Base-by-base conservation (phyloP, 2,888 invertebrate species). In the Drosophila basisetae region DNA sequence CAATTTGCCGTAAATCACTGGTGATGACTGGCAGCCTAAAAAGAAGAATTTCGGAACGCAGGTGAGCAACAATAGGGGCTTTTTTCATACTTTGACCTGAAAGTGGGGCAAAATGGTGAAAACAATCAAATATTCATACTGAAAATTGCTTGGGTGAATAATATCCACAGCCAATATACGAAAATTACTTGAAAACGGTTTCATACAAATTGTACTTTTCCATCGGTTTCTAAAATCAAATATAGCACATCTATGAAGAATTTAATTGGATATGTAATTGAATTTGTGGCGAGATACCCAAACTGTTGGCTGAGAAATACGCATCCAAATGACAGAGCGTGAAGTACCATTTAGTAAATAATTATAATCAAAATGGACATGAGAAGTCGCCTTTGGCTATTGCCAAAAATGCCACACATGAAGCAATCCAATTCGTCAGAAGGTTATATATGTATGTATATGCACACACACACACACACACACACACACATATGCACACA, bases 291-390 rank as follows among this genome's bases (percentile, higher is more conserved):
- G 16, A 47, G 47, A 53, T 22, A 33, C 22, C 11, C 55, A 55
- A 18, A 55, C 55, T 25, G 7, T 2, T 13, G 7, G 28, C 11
- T 28, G 13, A 13, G 28, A 28, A n/a, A n/a, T 56, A 30, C 5
- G n/a, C 13, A 39, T n/a, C 2, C 28, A 16, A n/a, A 7, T 55
- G 22, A 41, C 41, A n/a, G 7, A 13, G 35, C 30, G n/a, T 47
- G 9, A 31, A 58, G 30, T 7, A 31, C 16, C 10, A 31, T 43
- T 58, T 43, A 43, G 43, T 79, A 70, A 80, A 82, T 80, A 82
- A 86, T 86, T 79, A 85, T 90, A 83, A 83, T 90, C 81, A 90
- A 88, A 84, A 31, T 75, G 85, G 73, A 80, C 82, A 84, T 84
- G 82, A 84, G 80, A 80, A 82, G 76, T 68, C 73, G 73, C 69